Evolutionary conservation across 2,797 vertebrate genomes (phyloP).

Genomic region (Babyrousa celebensis): DNA sequence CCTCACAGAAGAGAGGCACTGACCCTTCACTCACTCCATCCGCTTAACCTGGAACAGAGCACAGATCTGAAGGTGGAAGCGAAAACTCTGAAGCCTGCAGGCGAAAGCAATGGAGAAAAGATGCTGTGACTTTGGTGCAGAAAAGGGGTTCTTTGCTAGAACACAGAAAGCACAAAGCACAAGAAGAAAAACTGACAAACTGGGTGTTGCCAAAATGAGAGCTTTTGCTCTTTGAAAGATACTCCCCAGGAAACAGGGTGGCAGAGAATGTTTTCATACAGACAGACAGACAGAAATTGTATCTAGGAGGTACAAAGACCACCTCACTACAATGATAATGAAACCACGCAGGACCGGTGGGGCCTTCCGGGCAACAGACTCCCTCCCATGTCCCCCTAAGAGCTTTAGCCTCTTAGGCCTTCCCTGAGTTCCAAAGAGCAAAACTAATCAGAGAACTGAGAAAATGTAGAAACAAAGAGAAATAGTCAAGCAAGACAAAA

Average conservation of each 20-base stretch:
- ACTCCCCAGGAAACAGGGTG: background rate
- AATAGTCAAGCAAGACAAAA: no score
- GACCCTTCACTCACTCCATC: background rate
- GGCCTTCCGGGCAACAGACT: no score
- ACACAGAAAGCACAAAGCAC: background rate
- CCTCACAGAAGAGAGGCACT: rapidly evolving
- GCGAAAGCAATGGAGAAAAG: background rate
- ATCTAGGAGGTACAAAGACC: background rate
- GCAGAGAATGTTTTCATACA: no score
- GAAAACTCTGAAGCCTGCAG: rapidly evolving
- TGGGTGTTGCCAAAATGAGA: background rate
- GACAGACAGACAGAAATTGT: background rate
- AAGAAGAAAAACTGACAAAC: rapidly evolving
- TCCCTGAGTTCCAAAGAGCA: no score
- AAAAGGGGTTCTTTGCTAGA: background rate
- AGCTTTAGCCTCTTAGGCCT: no score
- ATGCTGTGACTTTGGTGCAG: rapidly evolving
- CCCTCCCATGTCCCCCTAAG: no score
- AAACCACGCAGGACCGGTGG: no score
- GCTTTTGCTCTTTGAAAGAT: background rate
- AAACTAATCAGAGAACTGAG: no score
- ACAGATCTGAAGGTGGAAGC: rapidly evolving
- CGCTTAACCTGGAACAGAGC: background rate
- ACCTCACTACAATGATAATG: background rate
- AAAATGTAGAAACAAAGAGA: no score